Percentiles rank a stretch among this genome's conserved stretches.
Conservation (phyloP, 2,888 invertebrate genomes). For the Diarsia brunnea region DNA sequence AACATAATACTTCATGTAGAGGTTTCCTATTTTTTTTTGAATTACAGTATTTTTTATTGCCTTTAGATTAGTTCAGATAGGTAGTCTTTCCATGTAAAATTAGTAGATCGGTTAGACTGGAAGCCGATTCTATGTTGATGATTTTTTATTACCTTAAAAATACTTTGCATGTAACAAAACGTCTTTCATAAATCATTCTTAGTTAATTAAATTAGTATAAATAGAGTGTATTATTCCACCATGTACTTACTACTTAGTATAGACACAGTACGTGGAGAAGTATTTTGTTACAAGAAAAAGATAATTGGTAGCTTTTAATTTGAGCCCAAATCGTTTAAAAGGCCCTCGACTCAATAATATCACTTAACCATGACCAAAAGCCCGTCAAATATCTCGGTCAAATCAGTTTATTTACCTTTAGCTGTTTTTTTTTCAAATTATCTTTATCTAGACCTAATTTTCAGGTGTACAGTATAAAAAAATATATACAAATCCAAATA, state of each 20-base stretch:
- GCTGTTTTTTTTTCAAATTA: slow-evolving; percentile 1
- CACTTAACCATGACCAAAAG: neutral
- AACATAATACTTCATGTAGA: neutral
- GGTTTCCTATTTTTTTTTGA: slow-evolving; percentile 5
- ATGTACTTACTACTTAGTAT: neutral
- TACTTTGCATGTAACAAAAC: neutral
- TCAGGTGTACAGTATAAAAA: neutral
- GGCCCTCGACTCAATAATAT: neutral
- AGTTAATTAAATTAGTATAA: neutral
- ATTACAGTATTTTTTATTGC: neutral
- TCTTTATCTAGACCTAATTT: neutral
- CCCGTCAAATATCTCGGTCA: neutral
- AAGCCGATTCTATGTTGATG: no score
- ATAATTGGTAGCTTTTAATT: neutral
- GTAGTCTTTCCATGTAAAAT: no score
- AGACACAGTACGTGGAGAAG: neutral
- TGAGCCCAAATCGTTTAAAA: neutral
- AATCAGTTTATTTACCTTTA: slow-evolving; percentile 11
- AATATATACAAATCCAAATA: no score
- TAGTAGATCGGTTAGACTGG: no score
- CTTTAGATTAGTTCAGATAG: no score
- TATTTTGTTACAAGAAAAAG: neutral
- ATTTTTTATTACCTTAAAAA: no score
- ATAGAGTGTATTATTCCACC: neutral
- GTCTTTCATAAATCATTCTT: neutral